phyloP scores from a whole-genome alignment of 2,113 vertebrate genomes.

The Syngnathus scovelli region DNA sequence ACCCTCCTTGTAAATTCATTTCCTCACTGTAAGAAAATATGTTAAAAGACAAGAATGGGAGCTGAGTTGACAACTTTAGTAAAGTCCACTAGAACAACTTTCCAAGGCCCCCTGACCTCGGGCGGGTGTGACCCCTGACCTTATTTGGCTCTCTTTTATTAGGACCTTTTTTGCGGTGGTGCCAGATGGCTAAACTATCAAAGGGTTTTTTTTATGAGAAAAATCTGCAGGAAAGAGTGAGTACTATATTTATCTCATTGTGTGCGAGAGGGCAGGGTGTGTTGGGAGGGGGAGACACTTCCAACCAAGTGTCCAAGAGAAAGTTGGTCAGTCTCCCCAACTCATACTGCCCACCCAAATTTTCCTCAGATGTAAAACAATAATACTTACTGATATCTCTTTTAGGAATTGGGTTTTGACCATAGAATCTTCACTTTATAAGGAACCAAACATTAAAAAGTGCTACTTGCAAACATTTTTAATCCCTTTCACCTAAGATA shows the following conservation, averaged over 20 bases:
- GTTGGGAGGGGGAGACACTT: background rate
- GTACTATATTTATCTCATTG: constrained; percentile 83
- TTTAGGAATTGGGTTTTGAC: background rate
- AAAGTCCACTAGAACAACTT: constrained; percentile 84
- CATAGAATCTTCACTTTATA: background rate
- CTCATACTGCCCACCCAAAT: background rate
- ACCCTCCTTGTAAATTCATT: constrained; percentile 20
- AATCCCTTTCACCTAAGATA: background rate
- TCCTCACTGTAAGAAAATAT: constrained; percentile 86
- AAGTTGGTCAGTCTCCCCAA: background rate
- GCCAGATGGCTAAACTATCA: constrained; percentile 99
- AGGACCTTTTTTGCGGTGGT: constrained; percentile 82
- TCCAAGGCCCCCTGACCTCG: constrained; percentile 85
- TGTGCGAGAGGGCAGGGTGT: constrained; percentile 41
- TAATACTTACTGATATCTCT: background rate
- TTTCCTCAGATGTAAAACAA: background rate
- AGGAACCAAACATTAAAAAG: background rate
- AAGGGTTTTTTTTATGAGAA: constrained; percentile 94
- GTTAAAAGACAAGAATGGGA: constrained; percentile 80
- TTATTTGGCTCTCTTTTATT: constrained; percentile 92
- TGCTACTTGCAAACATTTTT: background rate
- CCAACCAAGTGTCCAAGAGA: background rate
- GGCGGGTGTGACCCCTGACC: constrained; percentile 89
- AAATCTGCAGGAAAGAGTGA: constrained; percentile 84
- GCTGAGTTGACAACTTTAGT: constrained; percentile 88